Evolutionary conservation across 2,888 invertebrate species (phyloP).

Genomic region (Pristionchus fissidentatus): DNA sequence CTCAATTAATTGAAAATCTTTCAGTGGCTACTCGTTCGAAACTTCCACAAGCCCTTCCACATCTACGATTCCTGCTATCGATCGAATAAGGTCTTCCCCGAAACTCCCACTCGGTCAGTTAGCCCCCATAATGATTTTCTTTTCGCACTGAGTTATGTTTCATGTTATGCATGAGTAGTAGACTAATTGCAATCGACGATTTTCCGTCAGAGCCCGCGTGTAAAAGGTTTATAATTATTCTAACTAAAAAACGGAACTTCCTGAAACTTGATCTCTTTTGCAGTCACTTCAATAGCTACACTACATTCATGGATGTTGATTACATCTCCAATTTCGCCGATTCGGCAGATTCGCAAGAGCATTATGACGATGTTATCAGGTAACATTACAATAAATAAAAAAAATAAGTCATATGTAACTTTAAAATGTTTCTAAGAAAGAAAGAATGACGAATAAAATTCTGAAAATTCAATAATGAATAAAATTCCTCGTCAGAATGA

Average conservation of each 20-base stretch:
- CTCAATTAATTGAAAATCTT: too few relatives aligned
- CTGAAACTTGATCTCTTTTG: too few relatives aligned
- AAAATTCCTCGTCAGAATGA: slow-evolving; percentile 16
- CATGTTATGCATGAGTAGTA: too few relatives aligned
- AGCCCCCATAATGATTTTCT: not conserved
- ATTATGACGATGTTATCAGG: not conserved
- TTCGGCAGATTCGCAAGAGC: not conserved
- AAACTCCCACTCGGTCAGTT: slow-evolving; percentile 15
- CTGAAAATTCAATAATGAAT: too few relatives aligned
- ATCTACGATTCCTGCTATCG: slow-evolving; percentile 26
- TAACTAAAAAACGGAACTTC: too few relatives aligned
- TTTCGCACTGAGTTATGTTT: not conserved
- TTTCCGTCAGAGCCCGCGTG: too few relatives aligned
- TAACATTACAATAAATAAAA: too few relatives aligned
- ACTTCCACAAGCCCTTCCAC: slow-evolving; percentile 37
- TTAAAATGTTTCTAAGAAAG: not conserved
- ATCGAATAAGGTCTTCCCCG: slow-evolving; percentile 18
- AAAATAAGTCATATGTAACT: too few relatives aligned
- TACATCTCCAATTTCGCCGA: not conserved
- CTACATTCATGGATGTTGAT: not conserved
- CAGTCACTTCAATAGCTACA: slow-evolving; percentile 31
- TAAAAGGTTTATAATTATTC: too few relatives aligned
- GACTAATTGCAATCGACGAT: not conserved
- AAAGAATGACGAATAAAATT: too few relatives aligned
- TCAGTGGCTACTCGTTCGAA: not conserved